Base-by-base conservation (phyloP, 2,888 invertebrate species). In the Podotricha telesiphe region DNA sequence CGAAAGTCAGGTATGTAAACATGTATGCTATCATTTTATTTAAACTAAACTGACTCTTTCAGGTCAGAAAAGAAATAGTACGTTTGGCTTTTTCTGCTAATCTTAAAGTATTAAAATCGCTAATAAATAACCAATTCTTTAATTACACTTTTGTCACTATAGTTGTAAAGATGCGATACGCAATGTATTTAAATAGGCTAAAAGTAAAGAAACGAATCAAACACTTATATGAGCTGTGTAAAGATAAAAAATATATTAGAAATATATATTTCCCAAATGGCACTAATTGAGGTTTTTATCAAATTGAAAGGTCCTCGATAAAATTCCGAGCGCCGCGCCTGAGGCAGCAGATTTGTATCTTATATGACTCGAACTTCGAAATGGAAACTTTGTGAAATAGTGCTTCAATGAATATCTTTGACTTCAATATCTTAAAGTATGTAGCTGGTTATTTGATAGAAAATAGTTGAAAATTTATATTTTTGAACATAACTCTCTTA, bases 231-330 rank as follows among this genome's bases (percentile, higher is more conserved):
- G 28, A 28, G 28, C 2, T 28, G 28, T 28, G 6, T 28, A 28
- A 4, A 2, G 28, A 28, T 28, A 37, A 37, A 37, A 42, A 42
- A 4, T 10, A n/a, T n/a, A 10, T 10, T 28, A 51, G 8, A 53
- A 28, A 34, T 6, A 53, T 28, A 37, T 37, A 37, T 8, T 8
- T 4, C 7, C 83, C 85, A 88, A 91, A 91, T 62, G 85, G 85
- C 89, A 89, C 91, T 91, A 91, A 90, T 91, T 91, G 87, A 78
- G 86, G 82, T 82, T 87, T 85, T 86, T 89, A 88, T 93, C 91
- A 91, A 89, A 91, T 87, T 89, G 84, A 89, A 91, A 91, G 87
- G 88, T 89, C 89, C 92, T 90, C 91, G 90, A 92, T 91, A 92
- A 91, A 92, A 92, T 91, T 86, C 85, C 81, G 76, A 86, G 10